Conservation (phyloP, 1,140 invertebrate species). For the Pygmarrhopalites habei region DNA sequence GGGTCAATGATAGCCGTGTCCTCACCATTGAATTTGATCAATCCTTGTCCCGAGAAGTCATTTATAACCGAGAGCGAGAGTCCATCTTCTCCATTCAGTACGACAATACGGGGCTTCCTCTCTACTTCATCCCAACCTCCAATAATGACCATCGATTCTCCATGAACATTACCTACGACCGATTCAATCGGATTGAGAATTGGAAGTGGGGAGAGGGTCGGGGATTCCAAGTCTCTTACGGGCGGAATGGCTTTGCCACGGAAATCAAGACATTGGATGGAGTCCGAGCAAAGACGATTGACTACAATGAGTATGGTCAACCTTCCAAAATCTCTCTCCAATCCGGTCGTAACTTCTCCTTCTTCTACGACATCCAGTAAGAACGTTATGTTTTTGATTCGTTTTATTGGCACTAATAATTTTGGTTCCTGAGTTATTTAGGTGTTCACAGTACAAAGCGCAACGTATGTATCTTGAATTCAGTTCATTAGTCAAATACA, state of each 20-base stretch:
- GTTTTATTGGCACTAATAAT: no score
- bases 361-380: slow-evolving; percentile 81
- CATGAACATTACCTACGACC: slow-evolving; percentile 83
- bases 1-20: slow-evolving; percentile 63
- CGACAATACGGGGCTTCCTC: slow-evolving; percentile 74
- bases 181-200: slow-evolving; percentile 78
- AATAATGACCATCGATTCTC: slow-evolving; percentile 45
- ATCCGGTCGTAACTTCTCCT: slow-evolving; percentile 73
- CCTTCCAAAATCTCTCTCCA: slow-evolving; percentile 82
- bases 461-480: no score
- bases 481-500: no score
- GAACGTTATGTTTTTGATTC: no score
- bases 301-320: slow-evolving; percentile 43
- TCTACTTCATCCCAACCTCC: slow-evolving; percentile 65
- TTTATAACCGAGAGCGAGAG: slow-evolving; percentile 73
- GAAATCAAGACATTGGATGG: slow-evolving; percentile 61
- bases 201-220: slow-evolving; percentile 84
- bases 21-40: slow-evolving; percentile 86
- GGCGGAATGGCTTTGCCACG: slow-evolving; percentile 55
- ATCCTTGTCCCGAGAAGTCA: slow-evolving; percentile 74
- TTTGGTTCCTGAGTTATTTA: no score
- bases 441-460: no score
- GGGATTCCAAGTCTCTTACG: slow-evolving; percentile 47
- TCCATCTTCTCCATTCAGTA: slow-evolving; percentile 78
- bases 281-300: slow-evolving; percentile 40